phyloP scores from a whole-genome alignment of 2,888 invertebrate genomes.

The Camponotus fellah region DNA sequence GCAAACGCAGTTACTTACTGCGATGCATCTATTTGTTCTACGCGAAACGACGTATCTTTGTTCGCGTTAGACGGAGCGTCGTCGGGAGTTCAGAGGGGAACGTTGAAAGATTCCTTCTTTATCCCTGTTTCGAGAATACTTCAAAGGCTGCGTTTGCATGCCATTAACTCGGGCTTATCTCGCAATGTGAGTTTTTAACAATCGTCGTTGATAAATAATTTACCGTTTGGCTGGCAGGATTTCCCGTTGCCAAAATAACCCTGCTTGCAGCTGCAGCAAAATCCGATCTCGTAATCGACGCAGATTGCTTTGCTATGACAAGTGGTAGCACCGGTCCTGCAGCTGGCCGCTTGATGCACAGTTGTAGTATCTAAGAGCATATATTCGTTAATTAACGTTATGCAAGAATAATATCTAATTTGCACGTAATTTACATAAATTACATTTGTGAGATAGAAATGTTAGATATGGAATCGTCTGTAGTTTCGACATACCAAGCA shows the following conservation, averaged over 20 bases:
- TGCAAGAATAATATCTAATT: neutral
- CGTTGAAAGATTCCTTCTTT: constrained; percentile 45
- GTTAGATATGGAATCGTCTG: neutral
- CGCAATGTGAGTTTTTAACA: constrained; percentile 7
- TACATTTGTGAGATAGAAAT: neutral
- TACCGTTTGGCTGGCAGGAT: constrained; percentile 93
- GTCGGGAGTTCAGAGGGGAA: constrained; percentile 9
- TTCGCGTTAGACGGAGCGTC: constrained; percentile 48
- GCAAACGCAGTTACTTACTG: constrained; percentile 46
- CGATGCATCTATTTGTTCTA: constrained; percentile 45
- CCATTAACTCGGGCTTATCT: constrained; percentile 52
- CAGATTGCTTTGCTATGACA: constrained; percentile 95
- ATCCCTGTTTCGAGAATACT: constrained; percentile 43
- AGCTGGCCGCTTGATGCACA: constrained; percentile 83
- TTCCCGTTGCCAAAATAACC: constrained; percentile 97
- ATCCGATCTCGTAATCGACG: constrained; percentile 93
- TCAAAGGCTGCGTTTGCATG: constrained; percentile 54
- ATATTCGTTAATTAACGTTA: constrained; percentile 26
- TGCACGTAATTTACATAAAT: neutral
- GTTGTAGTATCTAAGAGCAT: constrained; percentile 57
- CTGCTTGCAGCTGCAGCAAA: constrained; percentile 95
- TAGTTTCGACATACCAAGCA: neutral
- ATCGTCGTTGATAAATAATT: constrained; percentile 53
- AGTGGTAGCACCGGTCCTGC: constrained; percentile 89
- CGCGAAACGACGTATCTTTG: constrained; percentile 49